Evolutionary conservation across 2,113 vertebrate species (phyloP).

Genomic region (Acrocephalus arundinaceus): DNA sequence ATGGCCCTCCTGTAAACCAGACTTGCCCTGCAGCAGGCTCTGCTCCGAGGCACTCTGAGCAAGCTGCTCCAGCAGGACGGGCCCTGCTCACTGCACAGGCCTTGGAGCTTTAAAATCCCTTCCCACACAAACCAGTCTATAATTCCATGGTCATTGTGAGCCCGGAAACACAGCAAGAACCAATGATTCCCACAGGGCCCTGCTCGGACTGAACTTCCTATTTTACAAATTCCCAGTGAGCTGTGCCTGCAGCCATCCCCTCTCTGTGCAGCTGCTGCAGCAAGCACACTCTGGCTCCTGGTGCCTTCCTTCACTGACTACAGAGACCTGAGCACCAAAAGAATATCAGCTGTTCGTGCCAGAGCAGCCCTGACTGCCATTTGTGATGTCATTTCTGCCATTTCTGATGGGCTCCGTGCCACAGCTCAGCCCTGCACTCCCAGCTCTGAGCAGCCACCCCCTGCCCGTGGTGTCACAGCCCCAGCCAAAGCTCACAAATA

Average conservation of each 20-base stretch:
- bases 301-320: accelerated
- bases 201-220: accelerated
- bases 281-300: too few species aligned
- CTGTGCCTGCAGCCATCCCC: not conserved
- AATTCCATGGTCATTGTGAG: accelerated
- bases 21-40: not conserved
- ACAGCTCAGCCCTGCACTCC: not conserved
- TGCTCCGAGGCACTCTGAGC: not conserved
- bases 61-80: accelerated
- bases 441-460: not conserved
- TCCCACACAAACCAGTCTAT: not conserved
- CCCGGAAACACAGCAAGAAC: not conserved
- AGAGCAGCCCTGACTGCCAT: not conserved
- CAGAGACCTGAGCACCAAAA: not conserved
- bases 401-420: not conserved
- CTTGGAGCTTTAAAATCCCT: accelerated
- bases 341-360: accelerated
- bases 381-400: not conserved
- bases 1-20: not conserved
- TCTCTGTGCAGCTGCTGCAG: not conserved
- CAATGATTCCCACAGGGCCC: accelerated
- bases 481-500: not conserved
- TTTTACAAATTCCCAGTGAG: not conserved
- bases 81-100: not conserved
- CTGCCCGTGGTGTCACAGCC: accelerated